Conservation (phyloP, 2,888 invertebrate species). For the Stegophylla sp. region DNA sequence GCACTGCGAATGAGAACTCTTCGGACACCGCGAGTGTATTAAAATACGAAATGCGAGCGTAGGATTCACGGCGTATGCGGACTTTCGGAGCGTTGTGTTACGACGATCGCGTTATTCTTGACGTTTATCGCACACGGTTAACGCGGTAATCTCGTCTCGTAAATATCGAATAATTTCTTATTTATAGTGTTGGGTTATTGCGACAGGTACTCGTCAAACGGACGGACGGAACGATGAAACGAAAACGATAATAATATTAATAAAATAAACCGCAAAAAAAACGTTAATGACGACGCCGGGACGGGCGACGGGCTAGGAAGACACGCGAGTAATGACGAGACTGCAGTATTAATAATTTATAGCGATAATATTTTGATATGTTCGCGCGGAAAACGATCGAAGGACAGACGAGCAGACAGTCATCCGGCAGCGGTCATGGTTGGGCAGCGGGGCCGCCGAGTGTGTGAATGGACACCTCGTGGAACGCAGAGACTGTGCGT, state of each 20-base stretch:
- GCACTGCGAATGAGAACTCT: background rate
- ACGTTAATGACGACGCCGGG: too few relatives aligned
- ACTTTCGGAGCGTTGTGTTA: background rate
- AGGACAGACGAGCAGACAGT: background rate
- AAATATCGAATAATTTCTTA: too few relatives aligned
- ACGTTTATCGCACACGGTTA: too few relatives aligned
- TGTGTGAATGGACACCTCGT: slow-evolving; percentile 53
- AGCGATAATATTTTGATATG: background rate
- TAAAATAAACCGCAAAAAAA: background rate
- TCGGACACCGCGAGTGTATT: background rate
- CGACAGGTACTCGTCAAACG: too few relatives aligned
- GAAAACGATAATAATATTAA: too few relatives aligned
- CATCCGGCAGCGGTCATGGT: slow-evolving; percentile 47
- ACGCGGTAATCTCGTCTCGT: too few relatives aligned
- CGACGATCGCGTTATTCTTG: too few relatives aligned
- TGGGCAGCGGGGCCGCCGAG: slow-evolving; percentile 36
- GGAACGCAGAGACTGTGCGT: slow-evolving; percentile 41
- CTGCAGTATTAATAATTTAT: too few relatives aligned
- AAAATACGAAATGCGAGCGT: background rate
- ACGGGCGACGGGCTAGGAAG: background rate
- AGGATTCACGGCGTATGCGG: background rate
- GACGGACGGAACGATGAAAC: background rate
- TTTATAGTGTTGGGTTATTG: too few relatives aligned
- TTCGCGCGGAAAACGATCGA: background rate
- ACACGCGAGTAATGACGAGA: background rate